Evolutionary conservation across 2,888 invertebrate genomes (phyloP).

Genomic region (Copidosoma aretas): DNA sequence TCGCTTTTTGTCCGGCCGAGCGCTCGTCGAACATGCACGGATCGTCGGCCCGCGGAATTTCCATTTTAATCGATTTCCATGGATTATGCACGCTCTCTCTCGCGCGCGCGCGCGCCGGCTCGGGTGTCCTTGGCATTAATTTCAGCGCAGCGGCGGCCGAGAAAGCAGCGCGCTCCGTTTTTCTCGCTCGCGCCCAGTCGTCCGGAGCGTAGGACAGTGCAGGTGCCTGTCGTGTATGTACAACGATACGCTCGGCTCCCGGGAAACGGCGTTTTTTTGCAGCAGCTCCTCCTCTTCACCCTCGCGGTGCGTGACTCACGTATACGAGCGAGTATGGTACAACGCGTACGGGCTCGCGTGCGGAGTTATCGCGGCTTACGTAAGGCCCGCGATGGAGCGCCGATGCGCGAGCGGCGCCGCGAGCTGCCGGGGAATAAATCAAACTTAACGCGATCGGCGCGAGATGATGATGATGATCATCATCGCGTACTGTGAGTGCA

Average conservation of each 20-base stretch:
- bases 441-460: not conserved
- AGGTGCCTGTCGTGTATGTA: no score
- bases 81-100: slow-evolving; percentile 11
- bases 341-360: not conserved
- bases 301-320: slow-evolving; percentile 1
- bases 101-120: slow-evolving; percentile 6
- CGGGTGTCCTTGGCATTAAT: slow-evolving; percentile 37
- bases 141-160: slow-evolving; percentile 9
- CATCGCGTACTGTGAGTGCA: no score
- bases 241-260: no score
- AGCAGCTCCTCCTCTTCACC: not conserved
- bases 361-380: not conserved
- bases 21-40: not conserved
- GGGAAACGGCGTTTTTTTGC: slow-evolving; percentile 8
- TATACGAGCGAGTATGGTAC: no score
- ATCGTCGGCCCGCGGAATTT: slow-evolving; percentile 6
- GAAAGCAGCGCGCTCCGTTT: slow-evolving; percentile 29
- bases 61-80: slow-evolving; percentile 29
- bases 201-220: not conserved
- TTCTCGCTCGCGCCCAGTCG: slow-evolving; percentile 8
- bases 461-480: no score
- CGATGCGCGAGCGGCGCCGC: no score
- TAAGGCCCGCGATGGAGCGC: not conserved
- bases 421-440: not conserved
- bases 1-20: not conserved